Evolutionary conservation across 2,113 vertebrate species (phyloP), one percentile per base, ranked within the genome.

Genomic region (Motacilla tschutschensis): DNA sequence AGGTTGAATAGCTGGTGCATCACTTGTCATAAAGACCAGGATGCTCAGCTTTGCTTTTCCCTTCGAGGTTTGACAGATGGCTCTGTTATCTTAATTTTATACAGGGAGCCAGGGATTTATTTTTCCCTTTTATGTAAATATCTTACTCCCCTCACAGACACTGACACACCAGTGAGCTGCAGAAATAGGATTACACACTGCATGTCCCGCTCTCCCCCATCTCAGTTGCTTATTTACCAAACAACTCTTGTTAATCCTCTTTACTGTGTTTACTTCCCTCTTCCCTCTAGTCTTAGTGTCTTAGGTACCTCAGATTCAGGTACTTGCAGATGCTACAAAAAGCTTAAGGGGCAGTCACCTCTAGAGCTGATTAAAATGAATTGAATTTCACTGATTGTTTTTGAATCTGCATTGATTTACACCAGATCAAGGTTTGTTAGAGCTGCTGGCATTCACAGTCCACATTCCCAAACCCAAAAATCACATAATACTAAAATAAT

Each of bases 151-250:
- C 33, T 87, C 54, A 63, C 46, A 86, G 67, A 66, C 36, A 73
- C 25, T 21, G 53, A 70, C 66, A 89, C 53, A 70, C 22, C 51
- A 93, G 66, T 58, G 57, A 89, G 87, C 85, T 91, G 76, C 69
- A 83, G 71, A 91, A 91, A 95, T 17, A 88, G 67, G 83, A 94
- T 94, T 94, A 89, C 57, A 82, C 59, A 87, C 69, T 80, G 62
- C 46, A 64, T 29, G 63, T 67, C 67, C 51, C 4, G 13, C 36
- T 74, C 69, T 89, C 36, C 47, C 47, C n/a, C 50, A 43, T 87
- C 51, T 75, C 73, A 83, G 65, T 47, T 85, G 21, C 73, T 87
- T 90, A 86, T 90, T 95, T 92, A 95, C 83, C 47, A 72, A 93
- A 89, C 54, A 79, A 77, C 21, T 29, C n/a, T 38, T 0, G 0